Percentiles rank a stretch among this genome's conserved stretches.
These are phyloP conservation scores for Vireo altiloquus DNA, from an alignment of 2,113 vertebrate species.

Conservation along the genomic window DNA sequence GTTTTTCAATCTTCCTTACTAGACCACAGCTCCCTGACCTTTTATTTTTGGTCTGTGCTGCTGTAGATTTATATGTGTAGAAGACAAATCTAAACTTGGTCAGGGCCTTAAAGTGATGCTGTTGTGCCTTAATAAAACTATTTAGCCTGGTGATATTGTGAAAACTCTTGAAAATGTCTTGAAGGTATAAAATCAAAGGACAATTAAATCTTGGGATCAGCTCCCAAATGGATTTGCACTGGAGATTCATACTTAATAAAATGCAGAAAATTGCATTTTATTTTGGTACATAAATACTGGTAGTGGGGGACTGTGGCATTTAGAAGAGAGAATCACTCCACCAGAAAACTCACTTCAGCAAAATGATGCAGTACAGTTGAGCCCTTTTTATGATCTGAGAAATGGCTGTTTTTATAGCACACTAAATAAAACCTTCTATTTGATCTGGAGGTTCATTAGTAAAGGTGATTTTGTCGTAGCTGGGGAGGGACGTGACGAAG, in stretches of 20 bases:
- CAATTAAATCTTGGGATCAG: slow-evolving; percentile 51
- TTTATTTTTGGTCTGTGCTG: background rate
- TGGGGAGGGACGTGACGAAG: background rate
- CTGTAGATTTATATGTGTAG: background rate
- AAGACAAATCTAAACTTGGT: background rate
- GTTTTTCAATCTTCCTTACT: background rate
- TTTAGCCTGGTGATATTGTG: background rate
- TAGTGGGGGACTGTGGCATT: background rate
- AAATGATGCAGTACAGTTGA: slow-evolving; percentile 62
- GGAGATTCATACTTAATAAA: slow-evolving; percentile 69
- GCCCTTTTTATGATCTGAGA: slow-evolving; percentile 73
- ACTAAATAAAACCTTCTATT: slow-evolving; percentile 75
- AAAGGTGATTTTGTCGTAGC: slow-evolving; percentile 12
- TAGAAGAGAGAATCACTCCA: slow-evolving; percentile 1
- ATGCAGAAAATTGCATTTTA: slow-evolving; percentile 62
- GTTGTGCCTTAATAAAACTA: background rate
- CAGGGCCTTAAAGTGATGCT: background rate
- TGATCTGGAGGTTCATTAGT: slow-evolving; percentile 61
- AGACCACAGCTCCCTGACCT: background rate
- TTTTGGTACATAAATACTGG: slow-evolving; percentile 56
- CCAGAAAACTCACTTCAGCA: slow-evolving; percentile 57
- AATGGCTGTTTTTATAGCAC: slow-evolving; percentile 72
- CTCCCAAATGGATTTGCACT: slow-evolving; percentile 18
- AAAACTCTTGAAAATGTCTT: background rate
- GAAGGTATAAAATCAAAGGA: slow-evolving; percentile 42